phyloP scores from a whole-genome alignment of 2,797 vertebrate species.

The Phylloscopus collybita region DNA sequence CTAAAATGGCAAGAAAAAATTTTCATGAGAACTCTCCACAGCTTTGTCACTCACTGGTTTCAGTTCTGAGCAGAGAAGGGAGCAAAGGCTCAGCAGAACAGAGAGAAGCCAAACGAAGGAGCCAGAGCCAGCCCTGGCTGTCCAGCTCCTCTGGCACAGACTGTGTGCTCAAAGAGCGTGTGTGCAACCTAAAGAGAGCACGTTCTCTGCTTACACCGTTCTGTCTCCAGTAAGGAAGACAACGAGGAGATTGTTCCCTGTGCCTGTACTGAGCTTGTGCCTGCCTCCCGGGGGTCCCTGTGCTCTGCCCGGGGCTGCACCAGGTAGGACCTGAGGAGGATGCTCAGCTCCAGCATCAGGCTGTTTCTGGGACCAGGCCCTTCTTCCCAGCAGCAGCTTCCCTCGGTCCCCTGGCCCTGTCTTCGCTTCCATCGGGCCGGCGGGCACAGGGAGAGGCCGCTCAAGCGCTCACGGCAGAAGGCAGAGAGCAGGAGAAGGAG shows the following conservation, averaged over 20 bases:
- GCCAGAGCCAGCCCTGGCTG: not conserved
- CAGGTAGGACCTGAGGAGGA: not conserved
- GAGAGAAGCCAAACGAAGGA: not conserved
- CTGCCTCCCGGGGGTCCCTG: too few relatives aligned
- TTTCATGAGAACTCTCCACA: not conserved
- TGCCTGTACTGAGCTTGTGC: not conserved
- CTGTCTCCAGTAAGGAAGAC: not conserved
- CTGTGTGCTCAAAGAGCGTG: rapidly evolving
- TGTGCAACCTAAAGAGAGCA: too few relatives aligned
- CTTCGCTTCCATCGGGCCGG: rapidly evolving
- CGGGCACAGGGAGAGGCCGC: rapidly evolving
- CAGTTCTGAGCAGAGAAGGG: rapidly evolving
- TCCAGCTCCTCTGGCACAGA: not conserved
- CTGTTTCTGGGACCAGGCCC: rapidly evolving
- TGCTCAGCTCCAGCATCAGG: not conserved
- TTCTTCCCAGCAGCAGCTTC: not conserved
- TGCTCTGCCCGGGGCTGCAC: too few relatives aligned
- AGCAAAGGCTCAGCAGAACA: rapidly evolving
- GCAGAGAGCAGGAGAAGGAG: not conserved
- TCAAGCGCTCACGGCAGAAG: not conserved
- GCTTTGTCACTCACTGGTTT: not conserved
- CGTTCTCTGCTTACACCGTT: too few relatives aligned
- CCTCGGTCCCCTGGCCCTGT: not conserved
- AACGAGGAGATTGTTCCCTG: not conserved
- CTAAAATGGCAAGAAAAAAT: not conserved